Base-by-base conservation (phyloP, 1,140 invertebrate species). In the Frieseomelitta varia region DNA sequence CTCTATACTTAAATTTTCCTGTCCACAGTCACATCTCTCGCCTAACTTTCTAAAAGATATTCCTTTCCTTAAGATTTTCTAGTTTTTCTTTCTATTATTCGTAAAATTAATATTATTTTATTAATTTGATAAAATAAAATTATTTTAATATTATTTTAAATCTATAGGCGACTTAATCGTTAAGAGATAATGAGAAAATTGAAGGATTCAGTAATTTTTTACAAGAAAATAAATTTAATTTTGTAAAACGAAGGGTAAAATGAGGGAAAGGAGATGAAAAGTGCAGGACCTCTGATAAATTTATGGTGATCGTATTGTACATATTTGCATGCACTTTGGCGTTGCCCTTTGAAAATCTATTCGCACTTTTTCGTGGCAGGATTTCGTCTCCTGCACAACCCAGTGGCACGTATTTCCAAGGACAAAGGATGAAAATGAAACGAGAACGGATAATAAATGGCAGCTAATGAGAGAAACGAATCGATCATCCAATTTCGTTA, bases 391-490 rank as follows among this genome's bases (percentile, higher is more conserved):
- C 56, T 74, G 58, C 27, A 47, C 71, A 58, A 81, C 58, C 71
- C 47, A 81, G 2, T 81, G 71, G 79, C 79, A 81, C 71, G 58
- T 81, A 81, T 81, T 75, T 24, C 4, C 15, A 11, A 81, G 79
- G 79, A 75, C 58, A 81, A 74, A 74, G 69, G 27, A 8, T 63
- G 15, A 34, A 74, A 81, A 53, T 63, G 27, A 63, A 58, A 73
- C 27, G 55, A n/a, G 56, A n/a, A 27, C 12, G 79, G 21, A 73
- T 61, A 81, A 81, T 65, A 81, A 75, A 81, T 53, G 71, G 68
- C 12, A 34, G 12, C 14, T 24, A 17, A 17, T 8, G 27, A 74
- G 21, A 75, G 24, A 53, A 53, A 79, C 65, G 77, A 69, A 30
- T 21, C 30, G 17, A 34, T 10, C 30, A 30, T 19, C 21, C 30